Evolutionary conservation across 2,888 invertebrate species (phyloP).

Genomic region (Merodon equestris): DNA sequence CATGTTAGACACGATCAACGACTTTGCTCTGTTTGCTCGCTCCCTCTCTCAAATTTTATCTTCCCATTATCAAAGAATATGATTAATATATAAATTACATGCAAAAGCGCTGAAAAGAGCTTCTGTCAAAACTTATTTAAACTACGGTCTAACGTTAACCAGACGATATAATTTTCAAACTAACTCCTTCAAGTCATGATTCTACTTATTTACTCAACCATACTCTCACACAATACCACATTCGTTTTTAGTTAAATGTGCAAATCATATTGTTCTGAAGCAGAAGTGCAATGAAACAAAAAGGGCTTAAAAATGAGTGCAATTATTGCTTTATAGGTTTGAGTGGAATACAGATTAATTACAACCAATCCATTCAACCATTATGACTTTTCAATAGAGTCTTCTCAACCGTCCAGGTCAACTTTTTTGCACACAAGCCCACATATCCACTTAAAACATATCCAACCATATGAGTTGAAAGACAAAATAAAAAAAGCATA

Average conservation of each 20-base stretch:
- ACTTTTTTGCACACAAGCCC: slow-evolving; percentile 15
- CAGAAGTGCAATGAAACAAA: not conserved
- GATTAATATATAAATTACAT: too few relatives aligned
- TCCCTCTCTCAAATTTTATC: too few relatives aligned
- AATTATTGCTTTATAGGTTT: slow-evolving; percentile 28
- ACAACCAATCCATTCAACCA: slow-evolving; percentile 39
- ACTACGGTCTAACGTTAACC: too few relatives aligned
- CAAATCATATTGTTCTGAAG: not conserved
- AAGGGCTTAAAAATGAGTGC: slow-evolving; percentile 20
- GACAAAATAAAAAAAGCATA: too few relatives aligned
- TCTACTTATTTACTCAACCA: slow-evolving; percentile 1
- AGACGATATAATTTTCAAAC: not conserved
- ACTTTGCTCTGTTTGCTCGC: too few relatives aligned
- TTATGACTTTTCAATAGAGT: slow-evolving; percentile 40
- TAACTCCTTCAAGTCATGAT: not conserved
- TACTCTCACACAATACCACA: too few relatives aligned
- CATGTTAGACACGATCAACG: too few relatives aligned
- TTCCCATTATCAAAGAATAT: too few relatives aligned
- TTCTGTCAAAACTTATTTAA: too few relatives aligned
- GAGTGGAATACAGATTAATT: slow-evolving; percentile 35
- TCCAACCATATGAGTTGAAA: too few relatives aligned
- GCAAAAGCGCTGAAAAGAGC: too few relatives aligned
- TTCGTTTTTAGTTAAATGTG: too few relatives aligned
- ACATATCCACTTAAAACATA: not conserved
- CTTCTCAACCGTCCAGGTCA: not conserved